phyloP scores from a whole-genome alignment of 2,113 vertebrate genomes.

The Lagopus leucura region DNA sequence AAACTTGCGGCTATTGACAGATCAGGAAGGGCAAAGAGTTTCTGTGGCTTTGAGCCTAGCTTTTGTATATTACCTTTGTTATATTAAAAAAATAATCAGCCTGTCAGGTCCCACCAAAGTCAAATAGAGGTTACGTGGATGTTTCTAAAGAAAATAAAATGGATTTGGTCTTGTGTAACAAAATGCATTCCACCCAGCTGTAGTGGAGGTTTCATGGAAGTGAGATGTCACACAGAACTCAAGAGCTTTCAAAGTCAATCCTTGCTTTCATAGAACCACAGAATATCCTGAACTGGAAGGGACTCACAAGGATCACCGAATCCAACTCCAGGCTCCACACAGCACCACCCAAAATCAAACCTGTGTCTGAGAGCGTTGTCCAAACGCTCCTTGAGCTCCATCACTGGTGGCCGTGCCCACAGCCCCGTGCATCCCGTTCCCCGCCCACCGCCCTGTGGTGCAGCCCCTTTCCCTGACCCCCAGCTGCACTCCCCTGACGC shows the following conservation, averaged over 20 bases:
- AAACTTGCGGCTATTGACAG: slow-evolving; percentile 12
- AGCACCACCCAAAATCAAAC: no score
- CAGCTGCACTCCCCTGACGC: not conserved
- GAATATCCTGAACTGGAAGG: no score
- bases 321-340: no score
- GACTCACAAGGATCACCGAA: no score
- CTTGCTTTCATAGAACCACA: not conserved
- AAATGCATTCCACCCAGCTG: not conserved
- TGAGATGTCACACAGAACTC: not conserved
- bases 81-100: not conserved
- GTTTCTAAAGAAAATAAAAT: not conserved
- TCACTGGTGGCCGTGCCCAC: no score
- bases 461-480: no score
- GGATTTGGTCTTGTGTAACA: not conserved
- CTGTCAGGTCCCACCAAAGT: not conserved
- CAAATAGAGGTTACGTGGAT: not conserved
- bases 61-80: not conserved
- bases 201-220: not conserved
- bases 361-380: no score
- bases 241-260: not conserved
- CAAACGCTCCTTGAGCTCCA: no score
- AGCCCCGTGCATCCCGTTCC: no score
- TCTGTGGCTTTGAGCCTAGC: not conserved
- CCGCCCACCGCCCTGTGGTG: no score
- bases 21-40: not conserved